A percentile compares a stretch with the other conserved stretches of the same genome.
Conservation (phyloP, 2,113 vertebrate species). For the Myrmecophaga tridactyla region DNA sequence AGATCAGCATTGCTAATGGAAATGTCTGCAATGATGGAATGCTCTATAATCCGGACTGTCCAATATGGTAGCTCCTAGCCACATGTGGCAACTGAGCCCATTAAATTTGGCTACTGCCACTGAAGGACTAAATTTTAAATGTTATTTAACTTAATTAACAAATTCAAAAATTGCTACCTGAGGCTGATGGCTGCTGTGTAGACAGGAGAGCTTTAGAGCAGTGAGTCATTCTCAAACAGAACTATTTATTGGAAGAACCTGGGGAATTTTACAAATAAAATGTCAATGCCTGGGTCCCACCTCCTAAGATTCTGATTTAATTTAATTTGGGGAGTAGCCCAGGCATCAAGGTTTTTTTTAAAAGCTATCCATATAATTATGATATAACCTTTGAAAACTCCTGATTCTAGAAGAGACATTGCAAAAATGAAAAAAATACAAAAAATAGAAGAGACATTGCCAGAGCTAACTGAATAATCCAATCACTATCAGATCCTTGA, state of each 20-base stretch:
- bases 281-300: not conserved
- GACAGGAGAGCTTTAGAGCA: not conserved
- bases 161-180: not conserved
- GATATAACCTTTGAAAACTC: not conserved
- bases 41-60: not conserved
- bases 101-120: not conserved
- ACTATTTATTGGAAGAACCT: not conserved
- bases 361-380: not conserved
- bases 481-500: not conserved
- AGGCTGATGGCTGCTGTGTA: not conserved
- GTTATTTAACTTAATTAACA: not conserved
- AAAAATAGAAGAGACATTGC: not conserved
- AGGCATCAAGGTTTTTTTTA: not conserved
- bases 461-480: not conserved
- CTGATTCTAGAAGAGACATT: not conserved
- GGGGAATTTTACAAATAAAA: not conserved
- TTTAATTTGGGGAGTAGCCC: not conserved
- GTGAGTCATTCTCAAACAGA: not conserved
- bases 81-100: not conserved
- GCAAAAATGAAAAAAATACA: accelerated
- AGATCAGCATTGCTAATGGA: not conserved
- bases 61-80: too few species aligned
- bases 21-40: not conserved
- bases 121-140: not conserved
- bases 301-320: not conserved